These are phyloP conservation scores for Hedychridium roseum DNA, from an alignment of 2,888 invertebrate species.

Conservation along the genomic window DNA sequence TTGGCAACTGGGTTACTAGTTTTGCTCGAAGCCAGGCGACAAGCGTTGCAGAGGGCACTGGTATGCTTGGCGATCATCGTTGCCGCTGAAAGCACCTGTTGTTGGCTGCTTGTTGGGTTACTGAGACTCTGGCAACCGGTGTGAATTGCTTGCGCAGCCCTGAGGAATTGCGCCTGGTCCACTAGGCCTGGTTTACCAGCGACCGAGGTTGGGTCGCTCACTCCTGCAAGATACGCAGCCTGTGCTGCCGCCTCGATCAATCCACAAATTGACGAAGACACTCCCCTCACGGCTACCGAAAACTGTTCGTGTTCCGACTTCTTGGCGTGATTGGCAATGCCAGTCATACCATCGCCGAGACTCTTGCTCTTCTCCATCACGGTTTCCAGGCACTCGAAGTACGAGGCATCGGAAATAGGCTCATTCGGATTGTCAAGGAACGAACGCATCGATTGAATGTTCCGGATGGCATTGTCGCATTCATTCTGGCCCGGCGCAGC, in stretches of 20 bases:
- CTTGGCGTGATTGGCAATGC: constrained; percentile 92
- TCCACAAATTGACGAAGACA: constrained; percentile 88
- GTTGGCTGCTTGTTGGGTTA: constrained; percentile 77
- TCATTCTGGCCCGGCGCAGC: constrained; percentile 96
- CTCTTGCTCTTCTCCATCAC: constrained; percentile 89
- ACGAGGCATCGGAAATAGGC: constrained; percentile 86
- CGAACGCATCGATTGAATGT: constrained; percentile 85
- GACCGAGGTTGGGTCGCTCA: constrained; percentile 88
- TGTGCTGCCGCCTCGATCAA: constrained; percentile 94
- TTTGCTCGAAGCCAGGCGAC: constrained; percentile 90
- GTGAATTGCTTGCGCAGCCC: constrained; percentile 90
- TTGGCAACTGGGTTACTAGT: constrained; percentile 92
- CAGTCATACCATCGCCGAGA: constrained; percentile 90
- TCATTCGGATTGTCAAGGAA: constrained; percentile 86
- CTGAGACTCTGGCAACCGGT: constrained; percentile 84
- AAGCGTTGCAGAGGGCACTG: constrained; percentile 93
- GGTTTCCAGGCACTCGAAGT: constrained; percentile 92
- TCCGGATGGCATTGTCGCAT: constrained; percentile 93
- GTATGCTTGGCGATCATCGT: constrained; percentile 97
- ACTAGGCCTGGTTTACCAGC: constrained; percentile 89
- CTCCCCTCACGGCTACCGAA: constrained; percentile 82
- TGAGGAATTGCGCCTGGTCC: constrained; percentile 85
- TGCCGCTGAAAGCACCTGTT: constrained; percentile 86
- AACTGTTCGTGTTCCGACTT: constrained; percentile 86
- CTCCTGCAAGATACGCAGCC: constrained; percentile 93